Evolutionary conservation across 2,797 vertebrate genomes (phyloP).

Genomic region (Pipistrellus kuhlii): DNA sequence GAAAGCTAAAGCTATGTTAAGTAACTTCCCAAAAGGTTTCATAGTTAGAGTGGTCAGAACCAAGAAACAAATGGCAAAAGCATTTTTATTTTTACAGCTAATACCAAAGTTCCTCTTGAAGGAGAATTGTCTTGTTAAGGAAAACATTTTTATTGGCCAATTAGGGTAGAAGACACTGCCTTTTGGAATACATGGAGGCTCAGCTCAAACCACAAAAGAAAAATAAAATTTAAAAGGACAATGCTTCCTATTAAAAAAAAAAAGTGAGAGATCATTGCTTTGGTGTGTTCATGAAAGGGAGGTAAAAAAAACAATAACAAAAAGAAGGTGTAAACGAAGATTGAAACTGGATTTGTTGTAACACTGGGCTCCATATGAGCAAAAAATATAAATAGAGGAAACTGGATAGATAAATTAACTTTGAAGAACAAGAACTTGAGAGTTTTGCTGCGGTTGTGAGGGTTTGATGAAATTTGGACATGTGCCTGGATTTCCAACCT

Average conservation of each 20-base stretch:
- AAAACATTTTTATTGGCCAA: neutral
- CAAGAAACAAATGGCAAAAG: neutral
- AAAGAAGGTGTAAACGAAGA: neutral
- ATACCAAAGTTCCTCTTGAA: neutral
- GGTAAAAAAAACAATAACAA: neutral
- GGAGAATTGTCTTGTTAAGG: neutral
- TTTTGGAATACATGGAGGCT: neutral
- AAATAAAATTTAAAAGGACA: neutral
- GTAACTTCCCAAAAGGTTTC: neutral
- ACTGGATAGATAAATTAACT: neutral
- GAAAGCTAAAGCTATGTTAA: neutral
- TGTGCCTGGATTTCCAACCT: neutral
- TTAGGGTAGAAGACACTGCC: neutral
- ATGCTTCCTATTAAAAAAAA: neutral
- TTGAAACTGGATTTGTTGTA: neutral
- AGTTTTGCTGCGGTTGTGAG: neutral
- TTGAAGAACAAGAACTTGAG: neutral
- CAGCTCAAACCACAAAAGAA: neutral
- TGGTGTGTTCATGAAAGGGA: neutral
- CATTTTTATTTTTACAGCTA: neutral
- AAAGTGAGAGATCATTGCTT: neutral
- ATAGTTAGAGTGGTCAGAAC: neutral
- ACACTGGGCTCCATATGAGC: neutral
- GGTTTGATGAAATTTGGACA: neutral
- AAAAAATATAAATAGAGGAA: neutral